Conservation (phyloP, 1,140 invertebrate species). For the Babylonia areolata region DNA sequence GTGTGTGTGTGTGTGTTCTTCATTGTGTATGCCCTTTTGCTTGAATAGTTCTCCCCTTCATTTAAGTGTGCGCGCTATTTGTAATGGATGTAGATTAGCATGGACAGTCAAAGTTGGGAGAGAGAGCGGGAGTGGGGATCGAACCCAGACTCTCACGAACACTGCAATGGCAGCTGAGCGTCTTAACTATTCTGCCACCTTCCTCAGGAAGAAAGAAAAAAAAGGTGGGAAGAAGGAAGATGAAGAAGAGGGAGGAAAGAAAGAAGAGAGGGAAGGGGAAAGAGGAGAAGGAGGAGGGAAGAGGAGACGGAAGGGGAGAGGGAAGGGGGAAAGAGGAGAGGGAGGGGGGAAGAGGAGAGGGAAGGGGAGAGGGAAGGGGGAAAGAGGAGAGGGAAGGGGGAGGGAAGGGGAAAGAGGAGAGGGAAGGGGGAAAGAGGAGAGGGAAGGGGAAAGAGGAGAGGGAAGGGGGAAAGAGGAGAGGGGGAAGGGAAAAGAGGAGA, state of each 20-base stretch:
- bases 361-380: background rate
- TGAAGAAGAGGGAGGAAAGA: background rate
- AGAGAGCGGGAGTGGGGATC: background rate
- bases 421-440: too few species aligned
- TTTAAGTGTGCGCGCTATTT: too few species aligned
- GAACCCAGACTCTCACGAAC: background rate
- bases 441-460: background rate
- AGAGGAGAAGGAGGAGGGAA: background rate
- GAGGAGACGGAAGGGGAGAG: too few species aligned
- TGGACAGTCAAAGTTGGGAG: background rate
- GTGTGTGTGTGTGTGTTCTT: slow-evolving; percentile 21
- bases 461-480: too few species aligned
- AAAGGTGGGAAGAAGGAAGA: background rate
- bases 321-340: background rate
- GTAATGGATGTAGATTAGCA: background rate
- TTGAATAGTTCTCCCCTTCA: too few species aligned
- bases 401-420: too few species aligned
- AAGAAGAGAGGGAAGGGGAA: background rate
- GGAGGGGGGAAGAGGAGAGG: background rate
- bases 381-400: slow-evolving; percentile 1
- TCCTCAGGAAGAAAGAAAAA: too few species aligned
- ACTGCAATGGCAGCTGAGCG: background rate
- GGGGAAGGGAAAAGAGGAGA: too few species aligned
- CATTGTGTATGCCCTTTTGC: too few species aligned
- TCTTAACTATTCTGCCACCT: background rate